A percentile compares a stretch with the other conserved stretches of the same genome.
Conservation (phyloP, 2,113 vertebrate species). For the Seriola dumerili region DNA sequence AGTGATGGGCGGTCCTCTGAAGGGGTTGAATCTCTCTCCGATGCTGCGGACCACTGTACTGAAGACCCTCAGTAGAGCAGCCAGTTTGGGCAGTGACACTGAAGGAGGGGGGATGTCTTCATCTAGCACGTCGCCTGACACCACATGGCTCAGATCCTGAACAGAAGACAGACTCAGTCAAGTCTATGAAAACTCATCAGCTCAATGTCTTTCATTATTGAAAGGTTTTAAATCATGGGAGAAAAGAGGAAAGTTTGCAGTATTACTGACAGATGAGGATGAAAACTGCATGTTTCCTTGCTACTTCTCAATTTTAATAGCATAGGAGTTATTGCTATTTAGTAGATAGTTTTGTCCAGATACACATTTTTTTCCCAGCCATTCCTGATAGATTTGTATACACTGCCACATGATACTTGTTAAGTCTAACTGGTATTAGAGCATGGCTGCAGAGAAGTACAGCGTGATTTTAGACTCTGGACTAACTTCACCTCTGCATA, state of each 20-base stretch:
- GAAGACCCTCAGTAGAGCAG: slow-evolving; percentile 95
- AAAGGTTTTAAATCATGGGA: no score
- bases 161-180: slow-evolving; percentile 13
- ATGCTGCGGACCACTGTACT: slow-evolving; percentile 99
- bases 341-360: no score
- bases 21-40: slow-evolving; percentile 94
- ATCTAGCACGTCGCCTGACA: slow-evolving; percentile 90
- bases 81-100: slow-evolving; percentile 95
- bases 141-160: slow-evolving; percentile 96
- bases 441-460: no score
- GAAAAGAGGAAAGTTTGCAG: no score
- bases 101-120: slow-evolving; percentile 97
- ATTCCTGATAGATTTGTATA: no score
- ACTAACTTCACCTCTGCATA: slow-evolving; percentile 91
- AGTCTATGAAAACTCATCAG: not conserved
- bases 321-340: no score
- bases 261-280: no score
- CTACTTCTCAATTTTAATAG: not conserved
- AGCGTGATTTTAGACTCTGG: not conserved
- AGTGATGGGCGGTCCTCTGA: slow-evolving; percentile 94
- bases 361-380: not conserved
- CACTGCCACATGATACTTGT: not conserved
- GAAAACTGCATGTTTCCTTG: no score
- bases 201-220: not conserved
- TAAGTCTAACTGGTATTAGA: not conserved